A percentile compares a stretch with the other conserved stretches of the same genome.
Evolutionary conservation across 1,140 invertebrate genomes (phyloP).

Genomic region (Cryptotermes secundus): DNA sequence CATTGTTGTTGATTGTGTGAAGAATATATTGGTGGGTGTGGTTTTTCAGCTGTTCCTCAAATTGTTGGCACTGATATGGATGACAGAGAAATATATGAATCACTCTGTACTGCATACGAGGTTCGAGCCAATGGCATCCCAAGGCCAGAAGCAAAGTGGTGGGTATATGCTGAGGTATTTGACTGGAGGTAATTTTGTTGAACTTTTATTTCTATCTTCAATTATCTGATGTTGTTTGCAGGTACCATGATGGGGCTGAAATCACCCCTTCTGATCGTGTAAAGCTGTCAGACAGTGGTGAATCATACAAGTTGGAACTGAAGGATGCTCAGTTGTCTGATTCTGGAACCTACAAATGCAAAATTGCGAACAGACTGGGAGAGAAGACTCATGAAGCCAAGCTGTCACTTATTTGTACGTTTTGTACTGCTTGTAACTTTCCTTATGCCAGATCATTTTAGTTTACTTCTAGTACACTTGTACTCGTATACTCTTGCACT

Average conservation of each 20-base stretch:
- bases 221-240: conserved; percentile 33
- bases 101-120: conserved; percentile 68
- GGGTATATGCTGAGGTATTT: conserved; percentile 22
- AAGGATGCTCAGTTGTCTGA: conserved; percentile 67
- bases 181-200: not conserved
- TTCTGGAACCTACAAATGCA: conserved; percentile 73
- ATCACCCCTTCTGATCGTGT: conserved; percentile 61
- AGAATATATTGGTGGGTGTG: not conserved
- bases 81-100: conserved; percentile 73
- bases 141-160: conserved; percentile 76
- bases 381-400: conserved; percentile 67
- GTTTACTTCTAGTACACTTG: too few species aligned
- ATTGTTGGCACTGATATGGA: conserved; percentile 70
- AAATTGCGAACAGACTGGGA: conserved; percentile 73
- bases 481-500: too few species aligned
- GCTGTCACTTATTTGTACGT: conserved; percentile 70
- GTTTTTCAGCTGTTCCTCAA: conserved; percentile 66
- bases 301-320: conserved; percentile 70
- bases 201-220: not conserved
- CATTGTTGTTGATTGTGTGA: too few species aligned
- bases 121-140: conserved; percentile 71
- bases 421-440: too few species aligned
- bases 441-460: too few species aligned
- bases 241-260: conserved; percentile 64
- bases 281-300: conserved; percentile 66